phyloP scores from a whole-genome alignment of 2,113 vertebrate species.

The Nibea albiflora region DNA sequence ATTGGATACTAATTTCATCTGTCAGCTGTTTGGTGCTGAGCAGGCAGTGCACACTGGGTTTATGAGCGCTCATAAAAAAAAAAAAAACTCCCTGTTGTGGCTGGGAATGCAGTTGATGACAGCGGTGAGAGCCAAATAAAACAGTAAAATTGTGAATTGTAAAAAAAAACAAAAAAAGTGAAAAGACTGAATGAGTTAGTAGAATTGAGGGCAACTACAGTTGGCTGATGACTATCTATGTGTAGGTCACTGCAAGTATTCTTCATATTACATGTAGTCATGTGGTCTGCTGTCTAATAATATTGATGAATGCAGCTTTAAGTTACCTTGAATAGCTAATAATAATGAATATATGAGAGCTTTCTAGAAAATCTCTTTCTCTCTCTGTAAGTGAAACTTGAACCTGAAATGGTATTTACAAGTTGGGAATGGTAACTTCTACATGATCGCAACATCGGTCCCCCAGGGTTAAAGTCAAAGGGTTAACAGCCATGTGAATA shows the following conservation, averaged over 20 bases:
- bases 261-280: not conserved
- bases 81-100: not conserved
- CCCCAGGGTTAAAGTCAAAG: slow-evolving; percentile 21
- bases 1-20: not conserved
- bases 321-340: not conserved
- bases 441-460: not conserved
- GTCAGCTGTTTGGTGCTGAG: not conserved
- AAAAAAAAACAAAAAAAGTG: no score
- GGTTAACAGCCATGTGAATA: slow-evolving; percentile 27
- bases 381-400: not conserved
- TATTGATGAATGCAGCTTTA: not conserved
- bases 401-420: not conserved
- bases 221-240: no score
- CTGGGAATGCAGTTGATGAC: no score
- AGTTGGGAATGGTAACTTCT: not conserved
- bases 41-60: not conserved
- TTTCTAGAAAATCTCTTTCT: not conserved
- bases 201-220: no score
- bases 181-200: no score
- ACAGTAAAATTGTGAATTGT: no score
- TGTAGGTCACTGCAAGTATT: not conserved
- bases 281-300: not conserved
- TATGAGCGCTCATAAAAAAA: not conserved
- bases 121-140: no score
- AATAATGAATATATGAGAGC: not conserved